Conservation (phyloP, 2,113 vertebrate genomes). For the Neogale vison region DNA sequence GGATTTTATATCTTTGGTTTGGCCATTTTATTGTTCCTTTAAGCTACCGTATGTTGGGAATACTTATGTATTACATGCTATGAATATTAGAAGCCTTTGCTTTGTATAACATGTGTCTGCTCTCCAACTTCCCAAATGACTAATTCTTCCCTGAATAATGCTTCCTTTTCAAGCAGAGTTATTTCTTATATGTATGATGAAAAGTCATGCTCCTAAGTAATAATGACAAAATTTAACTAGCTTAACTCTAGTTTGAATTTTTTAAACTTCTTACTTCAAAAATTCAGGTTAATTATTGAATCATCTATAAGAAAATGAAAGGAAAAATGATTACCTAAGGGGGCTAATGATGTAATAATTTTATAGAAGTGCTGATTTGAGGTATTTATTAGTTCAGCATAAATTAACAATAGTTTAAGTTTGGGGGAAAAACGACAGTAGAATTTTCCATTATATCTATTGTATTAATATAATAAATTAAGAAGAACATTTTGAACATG, state of each 20-base stretch:
- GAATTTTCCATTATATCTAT: neutral
- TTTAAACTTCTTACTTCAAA: neutral
- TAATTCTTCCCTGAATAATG: neutral
- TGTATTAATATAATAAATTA: neutral
- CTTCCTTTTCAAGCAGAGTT: neutral
- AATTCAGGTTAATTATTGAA: neutral
- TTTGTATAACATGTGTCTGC: neutral
- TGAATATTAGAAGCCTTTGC: neutral
- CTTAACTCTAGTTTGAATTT: neutral
- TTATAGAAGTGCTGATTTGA: neutral
- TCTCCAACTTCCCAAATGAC: neutral
- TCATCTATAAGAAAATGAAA: neutral
- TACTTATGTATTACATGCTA: neutral
- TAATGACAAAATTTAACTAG: neutral
- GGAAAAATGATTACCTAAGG: neutral
- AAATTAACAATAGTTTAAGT: neutral
- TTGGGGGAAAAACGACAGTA: neutral
- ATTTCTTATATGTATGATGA: neutral
- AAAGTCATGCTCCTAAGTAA: neutral
- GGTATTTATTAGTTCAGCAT: neutral
- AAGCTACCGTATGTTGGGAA: neutral
- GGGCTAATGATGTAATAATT: neutral
- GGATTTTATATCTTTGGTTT: constrained; percentile 42
- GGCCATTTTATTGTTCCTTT: constrained; percentile 29
- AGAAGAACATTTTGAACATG: neutral